Conservation (phyloP, 1,140 invertebrate species). For the Phortica variegata region DNA sequence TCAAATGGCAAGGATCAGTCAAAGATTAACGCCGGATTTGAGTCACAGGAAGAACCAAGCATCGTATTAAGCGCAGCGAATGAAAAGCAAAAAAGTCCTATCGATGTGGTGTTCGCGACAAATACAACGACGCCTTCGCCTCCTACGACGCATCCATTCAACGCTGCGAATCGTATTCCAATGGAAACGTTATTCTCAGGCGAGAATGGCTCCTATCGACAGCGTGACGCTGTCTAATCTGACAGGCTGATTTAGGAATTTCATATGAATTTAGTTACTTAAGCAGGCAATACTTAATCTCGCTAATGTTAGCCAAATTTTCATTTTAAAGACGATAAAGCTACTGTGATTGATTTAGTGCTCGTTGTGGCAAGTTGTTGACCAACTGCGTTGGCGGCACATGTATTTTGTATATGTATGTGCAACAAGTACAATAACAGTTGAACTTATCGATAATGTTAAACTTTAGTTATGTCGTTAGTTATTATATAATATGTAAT, state of each 20-base stretch:
- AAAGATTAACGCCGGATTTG: slow-evolving; percentile 46
- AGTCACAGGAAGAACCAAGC: slow-evolving; percentile 29
- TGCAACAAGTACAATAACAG: slow-evolving; percentile 36
- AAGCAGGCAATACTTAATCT: neutral
- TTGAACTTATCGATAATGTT: too few relatives aligned
- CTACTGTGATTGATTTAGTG: slow-evolving; percentile 49
- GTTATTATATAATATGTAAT: too few relatives aligned
- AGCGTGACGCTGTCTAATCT: slow-evolving; percentile 23
- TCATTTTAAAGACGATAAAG: slow-evolving; percentile 41
- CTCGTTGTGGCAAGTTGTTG: too few relatives aligned
- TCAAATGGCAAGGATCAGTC: slow-evolving; percentile 30
- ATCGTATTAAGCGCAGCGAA: slow-evolving; percentile 2
- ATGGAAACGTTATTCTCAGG: slow-evolving; percentile 32
- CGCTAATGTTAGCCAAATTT: neutral
- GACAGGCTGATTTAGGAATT: slow-evolving; percentile 6
- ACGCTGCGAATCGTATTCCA: slow-evolving; percentile 28
- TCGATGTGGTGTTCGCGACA: slow-evolving; percentile 34
- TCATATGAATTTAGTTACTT: slow-evolving; percentile 7
- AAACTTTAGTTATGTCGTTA: too few relatives aligned
- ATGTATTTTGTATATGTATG: slow-evolving; percentile 4
- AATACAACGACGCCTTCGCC: neutral
- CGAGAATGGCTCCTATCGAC: slow-evolving; percentile 33
- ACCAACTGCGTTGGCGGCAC: slow-evolving; percentile 16
- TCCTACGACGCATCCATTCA: neutral
- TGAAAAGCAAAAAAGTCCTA: slow-evolving; percentile 30